Base-by-base conservation (phyloP, 2,113 vertebrate species). In the Irena cyanogastra region DNA sequence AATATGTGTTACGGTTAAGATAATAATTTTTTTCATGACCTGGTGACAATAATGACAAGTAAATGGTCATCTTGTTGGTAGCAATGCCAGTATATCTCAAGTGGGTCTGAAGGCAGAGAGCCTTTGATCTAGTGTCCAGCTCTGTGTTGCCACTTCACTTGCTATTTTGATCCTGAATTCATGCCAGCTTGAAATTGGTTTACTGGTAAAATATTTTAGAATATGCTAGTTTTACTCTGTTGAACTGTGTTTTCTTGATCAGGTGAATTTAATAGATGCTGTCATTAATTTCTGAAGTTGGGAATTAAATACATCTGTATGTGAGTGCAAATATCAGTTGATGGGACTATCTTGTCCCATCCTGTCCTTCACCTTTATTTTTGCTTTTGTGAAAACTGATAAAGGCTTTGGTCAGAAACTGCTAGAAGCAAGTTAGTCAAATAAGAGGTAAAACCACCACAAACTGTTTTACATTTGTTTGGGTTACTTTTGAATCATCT, bases 1-100 rank as follows among this genome's bases (percentile, higher is more conserved):
- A 90, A 39, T 41, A n/a, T 42, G 21, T 60, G 37, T 56, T 68
- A 37, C 13, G 5, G 65, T 93, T 91, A 90, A 66, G 75, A 44
- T 69, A 94, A 52, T 39, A 6, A 90, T 95, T 71, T 75, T 23
- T 95, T 94, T 95, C 15, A 35, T 93, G 92, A 90, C 26, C 85
- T 28, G 45, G 39, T 54, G 83, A 92, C 81, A 68, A 16, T 95
- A 89, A 93, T 64, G 94, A 74, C 45, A 96, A 96, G 59, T 65
- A 77, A 93, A 94, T 90, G 92, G 74, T 80, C 2, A 0, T 87
- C 78, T 82, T 74, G 57, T 42, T 69, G 37, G n/a, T 70, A 80
- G 52, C 26, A 82, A 69, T 69, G 52, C 66, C 92, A 94, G 71
- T 80, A 21, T 26, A 41, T 66, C 30, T 56, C 39, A 41, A 41